Evolutionary conservation across 2,888 invertebrate genomes (phyloP), one percentile per base, ranked within the genome.

Genomic region (Peribatodes rhomboidaria): DNA sequence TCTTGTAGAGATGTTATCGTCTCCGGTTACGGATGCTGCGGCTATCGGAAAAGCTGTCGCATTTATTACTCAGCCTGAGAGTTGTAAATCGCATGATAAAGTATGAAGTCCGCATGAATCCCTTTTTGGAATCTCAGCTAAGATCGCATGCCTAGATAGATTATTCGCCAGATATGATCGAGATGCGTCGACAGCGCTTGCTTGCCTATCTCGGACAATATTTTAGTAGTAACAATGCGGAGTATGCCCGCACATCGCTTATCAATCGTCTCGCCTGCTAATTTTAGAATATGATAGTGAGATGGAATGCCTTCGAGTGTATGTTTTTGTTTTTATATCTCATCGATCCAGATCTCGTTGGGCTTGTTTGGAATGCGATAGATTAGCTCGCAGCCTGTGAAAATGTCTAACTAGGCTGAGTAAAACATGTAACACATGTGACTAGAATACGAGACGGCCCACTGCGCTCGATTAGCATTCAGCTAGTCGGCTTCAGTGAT

Each of bases 221-320:
- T 87, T 84, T 85, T 77, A 82, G 78, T 79, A 75, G 77, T 73
- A 79, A 79, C 80, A 73, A 83, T 84, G 76, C 80, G 67, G 72
- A 77, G 75, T 80, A 80, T 82, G 80, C 72, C 59, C 65, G 56
- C 75, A 39, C 44, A 84, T 85, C 80, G 70, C 74, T 82, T 84
- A 85, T 87, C 85, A 80, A 76, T 67, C 69, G 71, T 80, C 79
- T 81, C 81, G 80, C 69, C 78, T 67, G 83, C 83, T 84, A 84
- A 84, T 82, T 88, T 84, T 81, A 84, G 80, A 81, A 75, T 76
- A 76, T 72, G 75, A 77, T 79, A 73, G 75, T 77, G 70, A 68
- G 65, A 71, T 74, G 76, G 76, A 78, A 84, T 81, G 76, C 67
- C 64, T 73, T 72, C 55, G 54, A 65, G 70, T 70, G 50, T 60